A percentile compares a stretch with the other conserved stretches of the same genome.
Conservation (phyloP, 2,113 vertebrate species). For the Cyphomyrus discorhynchus region DNA sequence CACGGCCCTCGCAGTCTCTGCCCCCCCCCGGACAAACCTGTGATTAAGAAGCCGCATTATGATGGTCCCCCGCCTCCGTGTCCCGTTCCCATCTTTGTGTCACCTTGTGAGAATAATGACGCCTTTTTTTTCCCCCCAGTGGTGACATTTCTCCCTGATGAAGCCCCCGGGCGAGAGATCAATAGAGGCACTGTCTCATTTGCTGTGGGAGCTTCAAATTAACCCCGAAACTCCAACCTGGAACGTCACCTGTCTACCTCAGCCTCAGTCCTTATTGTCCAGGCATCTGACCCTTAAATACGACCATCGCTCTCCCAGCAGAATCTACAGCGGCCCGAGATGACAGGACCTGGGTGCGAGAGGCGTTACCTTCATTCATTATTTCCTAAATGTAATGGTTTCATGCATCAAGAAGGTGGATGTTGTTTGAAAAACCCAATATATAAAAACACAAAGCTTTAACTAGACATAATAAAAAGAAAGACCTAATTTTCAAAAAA, state of each 20-base stretch:
- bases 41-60: neutral
- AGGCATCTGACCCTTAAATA: neutral
- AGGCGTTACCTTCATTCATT: neutral
- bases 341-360: neutral
- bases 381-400: neutral
- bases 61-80: neutral
- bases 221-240: neutral
- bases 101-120: neutral
- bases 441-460: neutral
- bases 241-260: neutral
- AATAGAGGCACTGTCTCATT: neutral
- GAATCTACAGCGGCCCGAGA: neutral
- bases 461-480: neutral
- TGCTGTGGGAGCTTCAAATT: neutral
- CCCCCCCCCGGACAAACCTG: neutral
- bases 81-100: neutral
- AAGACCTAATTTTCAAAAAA: neutral
- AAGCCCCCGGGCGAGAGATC: neutral
- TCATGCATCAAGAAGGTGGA: neutral
- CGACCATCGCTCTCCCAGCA: neutral
- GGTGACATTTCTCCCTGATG: constrained; percentile 2
- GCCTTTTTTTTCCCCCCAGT: neutral
- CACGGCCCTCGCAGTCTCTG: neutral
- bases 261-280: neutral
- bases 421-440: neutral